A percentile compares a stretch with the other conserved stretches of the same genome.
Conservation (phyloP, 2,888 invertebrate species). For the Leptogaster cylindrica region DNA sequence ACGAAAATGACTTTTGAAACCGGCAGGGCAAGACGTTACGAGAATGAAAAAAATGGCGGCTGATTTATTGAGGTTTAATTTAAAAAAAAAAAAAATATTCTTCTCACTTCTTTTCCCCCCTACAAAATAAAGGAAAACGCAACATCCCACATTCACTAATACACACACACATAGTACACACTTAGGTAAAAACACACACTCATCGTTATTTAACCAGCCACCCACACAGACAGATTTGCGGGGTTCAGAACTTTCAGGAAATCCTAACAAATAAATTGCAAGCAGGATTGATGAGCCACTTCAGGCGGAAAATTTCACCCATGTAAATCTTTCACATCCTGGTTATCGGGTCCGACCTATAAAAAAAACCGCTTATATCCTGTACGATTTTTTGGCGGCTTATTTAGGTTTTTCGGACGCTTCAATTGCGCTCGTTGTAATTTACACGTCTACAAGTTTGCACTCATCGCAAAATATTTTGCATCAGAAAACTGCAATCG, state of each 20-base stretch:
- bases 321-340: no score
- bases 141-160: no score
- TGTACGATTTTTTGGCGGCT: no score
- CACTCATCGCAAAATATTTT: background rate
- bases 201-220: conserved; percentile 17
- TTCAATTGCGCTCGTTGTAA: background rate
- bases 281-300: conserved; percentile 2
- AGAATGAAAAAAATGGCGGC: conserved; percentile 40
- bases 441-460: background rate
- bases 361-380: no score
- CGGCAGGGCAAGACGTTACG: background rate
- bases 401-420: no score
- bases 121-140: background rate
- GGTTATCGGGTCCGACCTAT: no score
- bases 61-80: conserved; percentile 47
- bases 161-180: no score
- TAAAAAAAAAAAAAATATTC: conserved; percentile 40
- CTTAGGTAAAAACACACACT: no score
- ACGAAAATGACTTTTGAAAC: background rate
- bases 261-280: conserved; percentile 14
- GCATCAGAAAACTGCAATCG: no score
- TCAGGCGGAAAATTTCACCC: conserved; percentile 9
- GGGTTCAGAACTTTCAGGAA: background rate
- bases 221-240: conserved; percentile 3
- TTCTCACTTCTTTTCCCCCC: conserved; percentile 3